Conservation (phyloP, 2,888 invertebrate genomes). For the Tuta absoluta region DNA sequence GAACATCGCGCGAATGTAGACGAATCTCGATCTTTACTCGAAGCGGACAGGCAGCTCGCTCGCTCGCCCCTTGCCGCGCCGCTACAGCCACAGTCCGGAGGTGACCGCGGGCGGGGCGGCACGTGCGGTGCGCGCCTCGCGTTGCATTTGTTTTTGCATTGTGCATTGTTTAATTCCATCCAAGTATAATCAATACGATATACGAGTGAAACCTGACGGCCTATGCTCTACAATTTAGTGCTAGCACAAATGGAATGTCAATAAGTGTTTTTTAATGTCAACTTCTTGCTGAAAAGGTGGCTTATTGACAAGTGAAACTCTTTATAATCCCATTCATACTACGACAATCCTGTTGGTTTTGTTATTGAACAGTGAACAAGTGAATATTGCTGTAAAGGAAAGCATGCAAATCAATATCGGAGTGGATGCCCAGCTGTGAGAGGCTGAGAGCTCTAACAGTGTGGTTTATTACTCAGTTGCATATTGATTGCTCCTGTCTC, state of each 20-base stretch:
- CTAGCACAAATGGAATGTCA: conserved; percentile 48
- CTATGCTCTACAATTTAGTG: conserved; percentile 53
- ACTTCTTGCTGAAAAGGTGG: conserved; percentile 52
- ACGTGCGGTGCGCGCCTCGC: conserved; percentile 78
- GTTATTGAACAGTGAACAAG: conserved; percentile 62
- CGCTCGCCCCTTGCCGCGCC: conserved; percentile 32
- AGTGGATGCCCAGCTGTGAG: conserved; percentile 64
- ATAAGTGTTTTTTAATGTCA: conserved; percentile 49
- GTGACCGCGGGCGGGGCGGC: conserved; percentile 79
- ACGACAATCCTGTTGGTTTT: conserved; percentile 61
- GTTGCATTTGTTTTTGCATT: conserved; percentile 71
- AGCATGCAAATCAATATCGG: conserved; percentile 74
- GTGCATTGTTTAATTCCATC: conserved; percentile 70
- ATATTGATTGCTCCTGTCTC: conserved; percentile 72
- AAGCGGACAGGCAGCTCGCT: conserved; percentile 41
- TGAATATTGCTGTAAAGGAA: conserved; percentile 65
- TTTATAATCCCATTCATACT: conserved; percentile 62
- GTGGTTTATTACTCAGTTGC: conserved; percentile 67
- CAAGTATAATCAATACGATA: conserved; percentile 70
- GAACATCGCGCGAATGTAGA: conserved; percentile 66
- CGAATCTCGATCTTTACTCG: conserved; percentile 67
- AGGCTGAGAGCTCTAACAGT: conserved; percentile 60
- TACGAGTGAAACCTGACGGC: conserved; percentile 59
- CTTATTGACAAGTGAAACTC: conserved; percentile 78
- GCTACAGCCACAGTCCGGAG: conserved; percentile 73